phyloP scores from a whole-genome alignment of 37 sponge, comb jelly and placozoan species.

The Ephydatia muelleri region DNA sequence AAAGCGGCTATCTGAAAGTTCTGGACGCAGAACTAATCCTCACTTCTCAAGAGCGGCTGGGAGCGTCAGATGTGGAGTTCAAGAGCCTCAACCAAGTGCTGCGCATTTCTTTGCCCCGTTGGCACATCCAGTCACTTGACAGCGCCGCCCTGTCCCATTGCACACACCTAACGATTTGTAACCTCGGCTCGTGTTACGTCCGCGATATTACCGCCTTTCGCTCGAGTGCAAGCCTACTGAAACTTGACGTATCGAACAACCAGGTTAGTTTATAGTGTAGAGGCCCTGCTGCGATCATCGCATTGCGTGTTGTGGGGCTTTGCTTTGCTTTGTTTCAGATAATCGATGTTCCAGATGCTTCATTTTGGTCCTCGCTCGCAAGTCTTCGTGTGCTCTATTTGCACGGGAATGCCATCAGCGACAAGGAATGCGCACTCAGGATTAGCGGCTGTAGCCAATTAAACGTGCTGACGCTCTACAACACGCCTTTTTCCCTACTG shows the following conservation, averaged over 20 bases:
- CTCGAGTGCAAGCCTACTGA: constrained; percentile 68
- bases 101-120: constrained; percentile 18
- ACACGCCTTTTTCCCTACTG: constrained; percentile 72
- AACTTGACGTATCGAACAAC: constrained; percentile 81
- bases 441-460: constrained; percentile 48
- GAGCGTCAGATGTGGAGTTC: background rate
- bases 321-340: constrained; percentile 49
- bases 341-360: constrained; percentile 27
- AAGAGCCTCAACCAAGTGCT: constrained; percentile 17
- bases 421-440: background rate
- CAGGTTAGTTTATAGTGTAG: constrained; percentile 50
- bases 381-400: constrained; percentile 72
- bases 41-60: constrained; percentile 9
- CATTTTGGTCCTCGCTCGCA: constrained; percentile 63
- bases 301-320: background rate
- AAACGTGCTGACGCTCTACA: constrained; percentile 68
- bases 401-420: constrained; percentile 57
- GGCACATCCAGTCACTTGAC: constrained; percentile 42
- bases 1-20: constrained; percentile 53
- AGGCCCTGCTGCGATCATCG: too few relatives aligned
- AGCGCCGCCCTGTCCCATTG: constrained; percentile 42
- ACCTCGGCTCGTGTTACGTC: constrained; percentile 59
- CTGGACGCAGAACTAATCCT: constrained; percentile 46
- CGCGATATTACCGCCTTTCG: constrained; percentile 63
- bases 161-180: constrained; percentile 53